phyloP scores from a whole-genome alignment of 2,113 vertebrate species.

The Gallinago media region DNA sequence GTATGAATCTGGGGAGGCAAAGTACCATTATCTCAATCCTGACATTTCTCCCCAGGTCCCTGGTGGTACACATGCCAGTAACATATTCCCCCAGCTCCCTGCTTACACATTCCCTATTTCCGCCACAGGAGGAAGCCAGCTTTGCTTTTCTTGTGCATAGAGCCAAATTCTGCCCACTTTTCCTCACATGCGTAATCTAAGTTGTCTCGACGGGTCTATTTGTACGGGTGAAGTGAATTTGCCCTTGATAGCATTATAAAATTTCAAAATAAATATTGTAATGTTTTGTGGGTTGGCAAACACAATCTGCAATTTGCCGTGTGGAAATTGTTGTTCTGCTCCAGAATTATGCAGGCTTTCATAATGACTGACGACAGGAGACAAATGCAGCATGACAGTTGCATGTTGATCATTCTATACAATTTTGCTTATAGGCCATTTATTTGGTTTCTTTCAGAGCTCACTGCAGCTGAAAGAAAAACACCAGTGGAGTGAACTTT shows the following conservation, averaged over 20 bases:
- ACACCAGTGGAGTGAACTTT: neutral
- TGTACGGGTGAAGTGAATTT: conserved; percentile 21
- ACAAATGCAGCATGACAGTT: conserved; percentile 1
- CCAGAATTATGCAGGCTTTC: conserved; percentile 37
- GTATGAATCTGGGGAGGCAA: neutral
- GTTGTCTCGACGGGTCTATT: neutral
- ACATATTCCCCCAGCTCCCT: accelerated
- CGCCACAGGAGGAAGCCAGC: neutral
- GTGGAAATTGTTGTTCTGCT: conserved; percentile 23
- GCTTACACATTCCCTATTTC: neutral
- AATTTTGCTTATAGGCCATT: neutral
- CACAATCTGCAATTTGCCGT: neutral
- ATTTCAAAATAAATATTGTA: conserved; percentile 44
- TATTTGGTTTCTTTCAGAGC: neutral
- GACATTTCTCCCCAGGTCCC: neutral
- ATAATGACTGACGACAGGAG: neutral
- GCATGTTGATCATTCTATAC: conserved; percentile 5
- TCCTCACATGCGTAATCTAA: neutral
- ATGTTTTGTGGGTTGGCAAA: conserved; percentile 21
- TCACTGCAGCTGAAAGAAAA: neutral
- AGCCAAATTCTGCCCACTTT: neutral
- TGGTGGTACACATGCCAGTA: neutral
- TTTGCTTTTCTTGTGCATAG: neutral
- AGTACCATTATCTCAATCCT: neutral
- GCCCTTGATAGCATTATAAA: conserved; percentile 7